Conservation (phyloP, 1,140 invertebrate genomes). For the Parapsyche elsis region DNA sequence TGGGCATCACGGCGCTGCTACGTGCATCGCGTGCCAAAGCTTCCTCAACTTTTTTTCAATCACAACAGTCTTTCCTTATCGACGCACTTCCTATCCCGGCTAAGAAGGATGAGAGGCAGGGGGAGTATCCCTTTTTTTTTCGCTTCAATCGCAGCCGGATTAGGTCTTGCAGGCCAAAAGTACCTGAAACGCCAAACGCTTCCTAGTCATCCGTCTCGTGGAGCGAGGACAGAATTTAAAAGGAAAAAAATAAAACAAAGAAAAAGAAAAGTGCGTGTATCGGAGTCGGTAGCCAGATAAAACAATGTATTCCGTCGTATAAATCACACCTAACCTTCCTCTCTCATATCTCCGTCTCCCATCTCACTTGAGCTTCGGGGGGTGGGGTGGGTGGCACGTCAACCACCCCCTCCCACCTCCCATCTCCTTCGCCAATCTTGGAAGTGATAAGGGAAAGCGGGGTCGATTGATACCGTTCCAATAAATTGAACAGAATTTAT, state of each 20-base stretch:
- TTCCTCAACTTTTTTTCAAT: conserved; percentile 12
- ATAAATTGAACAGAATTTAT: conserved; percentile 28
- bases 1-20: conserved; percentile 16
- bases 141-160: not conserved
- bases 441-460: conserved; percentile 26
- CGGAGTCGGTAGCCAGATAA: conserved; percentile 35
- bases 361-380: conserved; percentile 7
- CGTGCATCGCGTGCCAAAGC: conserved; percentile 24
- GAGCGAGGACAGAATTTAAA: conserved; percentile 50
- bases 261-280: conserved; percentile 40
- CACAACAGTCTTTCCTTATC: conserved; percentile 22
- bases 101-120: not conserved
- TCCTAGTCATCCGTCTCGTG: not conserved
- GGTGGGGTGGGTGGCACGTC: not conserved
- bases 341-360: conserved; percentile 48
- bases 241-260: conserved; percentile 36
- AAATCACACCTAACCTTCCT: conserved; percentile 54
- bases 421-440: conserved; percentile 18
- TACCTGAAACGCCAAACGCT: no score
- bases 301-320: conserved; percentile 53
- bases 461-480: conserved; percentile 29
- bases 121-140: not conserved
- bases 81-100: not conserved
- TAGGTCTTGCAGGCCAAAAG: not conserved
- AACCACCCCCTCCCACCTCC: conserved; percentile 1